Evolutionary conservation across 2,113 vertebrate genomes (phyloP), one percentile per base, ranked within the genome.

Genomic region (Colossoma macropomum): DNA sequence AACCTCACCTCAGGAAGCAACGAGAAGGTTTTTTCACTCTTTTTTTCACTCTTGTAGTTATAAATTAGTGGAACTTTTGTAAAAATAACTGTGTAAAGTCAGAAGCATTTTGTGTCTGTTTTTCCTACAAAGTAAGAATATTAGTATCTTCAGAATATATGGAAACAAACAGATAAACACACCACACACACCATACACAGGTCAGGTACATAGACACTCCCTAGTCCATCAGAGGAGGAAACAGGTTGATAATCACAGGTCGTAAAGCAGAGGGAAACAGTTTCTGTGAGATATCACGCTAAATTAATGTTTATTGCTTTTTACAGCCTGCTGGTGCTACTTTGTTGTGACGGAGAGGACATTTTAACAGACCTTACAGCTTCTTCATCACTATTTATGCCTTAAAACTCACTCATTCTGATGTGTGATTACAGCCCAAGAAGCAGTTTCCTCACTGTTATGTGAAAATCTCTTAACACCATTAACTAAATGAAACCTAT

Each of bases 231-330:
- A 45, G 34, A 41, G 38, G 21, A 70, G 34, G 68, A 85, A 86
- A 88, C 59, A 45, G 75, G 77, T 84, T 88, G 78, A 84, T 71
- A 52, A 77, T 86, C 17, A 59, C 52, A 68, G 77, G 79, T 82
- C 89, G 21, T 70, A 23, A 70, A 70, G 17, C 68, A 41, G 30
- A 69, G 32, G 32, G 34, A 25, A 66, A 11, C 28, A 17, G 78
- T 87, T 87, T 84, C 71, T 16, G 73, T 60, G 62, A 63, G 69
- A 87, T 89, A 85, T 87, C 85, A 76, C 83, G 71, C 32, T 70
- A 77, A 89, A 85, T 86, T 89, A 88, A 91, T 87, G 86, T 91
- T 90, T 87, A 91, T 88, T 85, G 87, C 86, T 78, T 87, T 32
- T 74, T 52, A 74, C 21, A 30, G 25, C 16, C 11, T 17, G 65